phyloP scores from a whole-genome alignment of 2,113 vertebrate species.

The Spea multiplicata region DNA sequence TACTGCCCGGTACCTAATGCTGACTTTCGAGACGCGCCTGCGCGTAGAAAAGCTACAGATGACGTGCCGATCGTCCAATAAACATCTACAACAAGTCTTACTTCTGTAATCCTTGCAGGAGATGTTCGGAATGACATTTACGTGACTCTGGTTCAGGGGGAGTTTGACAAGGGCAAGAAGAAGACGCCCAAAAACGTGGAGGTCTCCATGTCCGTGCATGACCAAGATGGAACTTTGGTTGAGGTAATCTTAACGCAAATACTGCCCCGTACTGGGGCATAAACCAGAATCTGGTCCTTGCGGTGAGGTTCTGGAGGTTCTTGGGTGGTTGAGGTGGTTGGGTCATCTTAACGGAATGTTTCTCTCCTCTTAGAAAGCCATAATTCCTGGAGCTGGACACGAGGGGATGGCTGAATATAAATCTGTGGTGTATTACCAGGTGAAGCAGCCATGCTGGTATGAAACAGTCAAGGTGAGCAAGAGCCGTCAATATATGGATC shows the following conservation, averaged over 20 bases:
- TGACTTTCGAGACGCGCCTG: background rate
- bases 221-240: constrained; percentile 82
- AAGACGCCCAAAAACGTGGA: constrained; percentile 96
- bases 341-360: background rate
- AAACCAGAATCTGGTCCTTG: too few relatives aligned
- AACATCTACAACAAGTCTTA: background rate
- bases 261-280: background rate
- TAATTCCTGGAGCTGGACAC: constrained; percentile 90
- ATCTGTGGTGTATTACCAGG: constrained; percentile 96
- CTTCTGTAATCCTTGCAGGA: constrained; percentile 63
- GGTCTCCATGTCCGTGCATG: constrained; percentile 86
- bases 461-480: constrained; percentile 91
- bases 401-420: constrained; percentile 92
- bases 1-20: constrained; percentile 81
- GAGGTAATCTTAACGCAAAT: constrained; percentile 69
- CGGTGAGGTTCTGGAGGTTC: too few relatives aligned
- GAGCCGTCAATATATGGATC: too few relatives aligned
- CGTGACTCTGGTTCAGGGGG: constrained; percentile 87
- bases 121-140: constrained; percentile 96
- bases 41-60: background rate
- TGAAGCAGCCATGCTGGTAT: constrained; percentile 97
- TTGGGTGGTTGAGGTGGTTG: too few relatives aligned
- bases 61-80: background rate
- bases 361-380: constrained; percentile 80
- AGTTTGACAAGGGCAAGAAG: constrained; percentile 97